phyloP scores from a whole-genome alignment of 2,113 vertebrate genomes.

The Cisticola juncidis region DNA sequence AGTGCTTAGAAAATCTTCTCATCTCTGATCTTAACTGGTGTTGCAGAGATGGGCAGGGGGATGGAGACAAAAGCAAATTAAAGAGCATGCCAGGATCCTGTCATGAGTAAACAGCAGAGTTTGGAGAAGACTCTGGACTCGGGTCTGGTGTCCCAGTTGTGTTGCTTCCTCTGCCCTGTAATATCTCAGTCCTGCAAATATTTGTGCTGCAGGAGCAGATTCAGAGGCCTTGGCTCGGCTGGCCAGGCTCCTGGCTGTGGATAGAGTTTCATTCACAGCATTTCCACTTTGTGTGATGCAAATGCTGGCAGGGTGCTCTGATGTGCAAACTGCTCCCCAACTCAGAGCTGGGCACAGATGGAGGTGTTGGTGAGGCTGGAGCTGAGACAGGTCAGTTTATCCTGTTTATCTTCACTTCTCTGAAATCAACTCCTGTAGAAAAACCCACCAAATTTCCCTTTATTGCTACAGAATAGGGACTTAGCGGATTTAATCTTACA shows the following conservation, averaged over 20 bases:
- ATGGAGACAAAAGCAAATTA: not conserved
- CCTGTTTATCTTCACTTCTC: not conserved
- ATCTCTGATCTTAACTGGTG: not conserved
- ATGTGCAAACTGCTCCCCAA: not conserved
- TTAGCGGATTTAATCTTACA: not conserved
- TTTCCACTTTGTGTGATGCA: not conserved
- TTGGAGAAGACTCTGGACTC: constrained; percentile 2
- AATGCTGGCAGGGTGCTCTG: not conserved
- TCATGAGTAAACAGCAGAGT: not conserved
- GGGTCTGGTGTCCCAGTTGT: not conserved
- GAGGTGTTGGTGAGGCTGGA: not conserved
- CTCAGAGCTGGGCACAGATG: not conserved
- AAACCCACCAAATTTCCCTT: not conserved
- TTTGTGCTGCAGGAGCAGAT: not conserved
- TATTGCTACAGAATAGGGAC: not conserved
- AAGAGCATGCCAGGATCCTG: not conserved
- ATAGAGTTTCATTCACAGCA: not conserved
- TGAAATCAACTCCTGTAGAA: not conserved
- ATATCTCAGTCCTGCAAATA: not conserved
- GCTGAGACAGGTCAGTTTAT: not conserved
- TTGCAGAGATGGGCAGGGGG: not conserved
- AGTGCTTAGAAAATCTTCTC: not conserved
- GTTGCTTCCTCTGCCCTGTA: not conserved
- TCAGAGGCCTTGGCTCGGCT: not conserved
- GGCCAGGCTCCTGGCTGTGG: not conserved